phyloP scores from a whole-genome alignment of 2,113 vertebrate genomes.

The Tachuris rubrigastra region DNA sequence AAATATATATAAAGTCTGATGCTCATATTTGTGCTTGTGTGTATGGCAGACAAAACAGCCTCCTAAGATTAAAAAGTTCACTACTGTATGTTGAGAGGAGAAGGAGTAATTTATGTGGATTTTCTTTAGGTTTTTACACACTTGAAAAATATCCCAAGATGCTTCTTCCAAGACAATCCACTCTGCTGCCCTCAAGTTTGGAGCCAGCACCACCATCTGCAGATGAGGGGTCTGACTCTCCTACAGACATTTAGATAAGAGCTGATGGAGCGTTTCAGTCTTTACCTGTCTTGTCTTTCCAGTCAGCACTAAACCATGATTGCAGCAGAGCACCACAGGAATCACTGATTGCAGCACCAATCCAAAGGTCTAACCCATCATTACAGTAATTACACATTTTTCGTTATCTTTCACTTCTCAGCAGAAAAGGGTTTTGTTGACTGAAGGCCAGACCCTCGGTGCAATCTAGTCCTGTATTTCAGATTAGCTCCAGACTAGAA shows the following conservation, averaged over 20 bases:
- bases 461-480: not conserved
- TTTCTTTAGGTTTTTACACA: not conserved
- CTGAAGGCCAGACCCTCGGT: slow-evolving; percentile 11
- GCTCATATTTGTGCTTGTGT: not conserved
- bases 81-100: not conserved
- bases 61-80: not conserved
- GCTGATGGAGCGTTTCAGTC: slow-evolving; percentile 23
- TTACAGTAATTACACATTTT: slow-evolving; percentile 59
- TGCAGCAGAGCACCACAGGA: slow-evolving; percentile 42
- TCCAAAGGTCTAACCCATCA: slow-evolving; percentile 45
- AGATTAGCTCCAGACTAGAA: not conserved
- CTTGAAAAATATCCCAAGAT: not conserved
- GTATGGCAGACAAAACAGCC: not conserved
- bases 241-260: not conserved
- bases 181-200: not conserved
- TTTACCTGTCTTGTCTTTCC: slow-evolving; percentile 28
- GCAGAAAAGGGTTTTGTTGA: slow-evolving; percentile 37
- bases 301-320: slow-evolving; percentile 45
- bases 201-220: not conserved
- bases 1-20: not conserved
- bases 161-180: not conserved
- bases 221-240: not conserved
- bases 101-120: not conserved
- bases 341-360: slow-evolving; percentile 60
- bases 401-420: slow-evolving; percentile 33